Evolutionary conservation across 2,888 invertebrate species (phyloP), one percentile per base, ranked within the genome.

Genomic region (Monopis laevigella): DNA sequence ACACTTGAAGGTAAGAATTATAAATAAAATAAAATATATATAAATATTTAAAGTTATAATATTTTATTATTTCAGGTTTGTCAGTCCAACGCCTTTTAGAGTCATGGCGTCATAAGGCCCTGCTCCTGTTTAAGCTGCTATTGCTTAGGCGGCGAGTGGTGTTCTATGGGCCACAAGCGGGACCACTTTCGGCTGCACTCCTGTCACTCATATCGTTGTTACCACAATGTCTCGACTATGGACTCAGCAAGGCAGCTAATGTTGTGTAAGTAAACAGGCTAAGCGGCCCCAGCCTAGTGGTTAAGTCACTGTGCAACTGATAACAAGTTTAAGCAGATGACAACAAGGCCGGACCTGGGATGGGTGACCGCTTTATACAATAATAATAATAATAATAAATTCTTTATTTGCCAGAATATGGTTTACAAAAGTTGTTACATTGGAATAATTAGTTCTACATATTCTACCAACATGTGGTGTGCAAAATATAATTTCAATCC

Each of bases 121-220:
- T 99, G 40, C 78, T 97, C 45, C 74, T 99, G 34, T 97, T 98
- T 64, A 99, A 99, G 72, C 77, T 98, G 42, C 72, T 98, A 42
- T 77, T 99, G 36, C 80, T 99, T 44, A 93, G 98, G 60, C 88
- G 90, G 52, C 86, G 92, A 63, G 90, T 98, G 29, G 86, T 99
- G 41, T 93, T 98, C 61, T 94, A 92, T 69, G 93, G 95, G 42
- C 90, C 96, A 13, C 97, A 98, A 2, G 98, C 97, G 2, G 90
- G 94, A 45, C 87, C 90, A 5, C 81, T 98, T 49, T 96, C 97
- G 52, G 87, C 90, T 5, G 86, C 92, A 3, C 86, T 98, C 51
- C 77, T 99, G 41, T 90, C 96, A 4, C 82, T 98, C 39, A 82
- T 96, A 1, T 98, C 98, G 1, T 69, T 99, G 24, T 88, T 95